These are phyloP conservation scores for Calliopsis andreniformis DNA, from an alignment of 1,140 invertebrate genomes.

Conservation along the genomic window DNA sequence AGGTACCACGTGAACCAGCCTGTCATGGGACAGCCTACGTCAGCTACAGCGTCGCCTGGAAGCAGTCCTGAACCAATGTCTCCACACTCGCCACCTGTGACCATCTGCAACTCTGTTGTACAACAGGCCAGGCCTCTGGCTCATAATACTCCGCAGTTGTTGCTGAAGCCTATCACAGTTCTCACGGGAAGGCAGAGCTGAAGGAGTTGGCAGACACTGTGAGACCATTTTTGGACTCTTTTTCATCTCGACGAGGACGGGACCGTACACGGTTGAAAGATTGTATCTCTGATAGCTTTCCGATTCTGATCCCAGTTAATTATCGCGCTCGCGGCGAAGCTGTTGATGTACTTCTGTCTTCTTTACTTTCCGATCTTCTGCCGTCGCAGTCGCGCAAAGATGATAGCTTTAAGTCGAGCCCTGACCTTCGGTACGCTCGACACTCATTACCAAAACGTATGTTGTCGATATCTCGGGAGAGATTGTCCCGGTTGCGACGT, in stretches of 20 bases:
- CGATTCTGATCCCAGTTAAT: no score
- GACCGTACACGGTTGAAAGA: no score
- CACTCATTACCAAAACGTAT: no score
- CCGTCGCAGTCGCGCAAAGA: no score
- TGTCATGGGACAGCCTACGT: slow-evolving; percentile 71
- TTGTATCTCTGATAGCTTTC: no score
- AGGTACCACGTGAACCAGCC: slow-evolving; percentile 72
- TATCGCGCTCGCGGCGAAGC: no score
- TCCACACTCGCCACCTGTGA: slow-evolving; percentile 69
- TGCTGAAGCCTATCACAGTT: slow-evolving; percentile 78
- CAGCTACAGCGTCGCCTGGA: slow-evolving; percentile 80
- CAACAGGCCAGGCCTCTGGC: slow-evolving; percentile 63
- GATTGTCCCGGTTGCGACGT: no score
- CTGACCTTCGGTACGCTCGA: no score
- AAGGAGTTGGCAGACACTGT: slow-evolving; percentile 31
- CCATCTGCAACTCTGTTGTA: slow-evolving; percentile 68
- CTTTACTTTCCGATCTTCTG: no score
- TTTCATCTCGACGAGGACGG: not conserved
- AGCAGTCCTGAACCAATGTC: slow-evolving; percentile 82
- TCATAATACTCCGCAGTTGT: slow-evolving; percentile 68
- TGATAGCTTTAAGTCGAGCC: no score
- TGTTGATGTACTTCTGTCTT: no score
- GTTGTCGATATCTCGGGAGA: no score
- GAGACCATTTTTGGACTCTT: not conserved
- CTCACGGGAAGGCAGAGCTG: slow-evolving; percentile 78